These are phyloP conservation scores for Macaria notata DNA, from an alignment of 2,888 invertebrate genomes.

Conservation along the genomic window DNA sequence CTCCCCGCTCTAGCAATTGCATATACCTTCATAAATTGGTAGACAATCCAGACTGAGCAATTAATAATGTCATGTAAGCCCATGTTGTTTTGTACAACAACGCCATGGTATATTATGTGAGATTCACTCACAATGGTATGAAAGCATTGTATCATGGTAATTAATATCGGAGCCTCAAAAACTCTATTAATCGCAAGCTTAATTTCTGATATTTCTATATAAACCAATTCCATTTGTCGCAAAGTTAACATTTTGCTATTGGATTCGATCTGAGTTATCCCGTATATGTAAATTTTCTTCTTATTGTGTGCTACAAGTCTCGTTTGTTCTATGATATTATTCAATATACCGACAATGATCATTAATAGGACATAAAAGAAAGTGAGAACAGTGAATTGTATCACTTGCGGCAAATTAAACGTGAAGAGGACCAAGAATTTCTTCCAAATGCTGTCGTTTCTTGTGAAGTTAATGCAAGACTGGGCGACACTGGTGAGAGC, in stretches of 20 bases:
- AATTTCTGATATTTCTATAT: slow-evolving; percentile 49
- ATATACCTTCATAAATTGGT: slow-evolving; percentile 63
- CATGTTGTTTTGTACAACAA: slow-evolving; percentile 42
- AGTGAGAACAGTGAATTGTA: slow-evolving; percentile 54
- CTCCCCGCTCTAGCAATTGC: slow-evolving; percentile 54
- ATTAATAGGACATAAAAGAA: slow-evolving; percentile 56
- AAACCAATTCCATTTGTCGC: slow-evolving; percentile 53
- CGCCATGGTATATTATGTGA: slow-evolving; percentile 63
- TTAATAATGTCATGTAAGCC: slow-evolving; percentile 54
- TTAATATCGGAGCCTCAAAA: slow-evolving; percentile 59
- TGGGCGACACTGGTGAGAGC: slow-evolving; percentile 42
- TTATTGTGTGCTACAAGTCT: slow-evolving; percentile 18
- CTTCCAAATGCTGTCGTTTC: slow-evolving; percentile 56
- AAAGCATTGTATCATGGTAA: slow-evolving; percentile 60
- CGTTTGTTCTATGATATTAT: slow-evolving; percentile 47
- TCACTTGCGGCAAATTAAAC: slow-evolving; percentile 57
- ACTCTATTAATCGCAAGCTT: slow-evolving; percentile 53
- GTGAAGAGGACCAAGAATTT: slow-evolving; percentile 52
- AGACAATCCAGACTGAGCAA: slow-evolving; percentile 61
- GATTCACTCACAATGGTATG: slow-evolving; percentile 64
- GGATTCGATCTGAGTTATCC: slow-evolving; percentile 38
- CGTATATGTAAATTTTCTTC: slow-evolving; percentile 31
- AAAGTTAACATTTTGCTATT: slow-evolving; percentile 41
- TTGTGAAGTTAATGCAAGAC: slow-evolving; percentile 50
- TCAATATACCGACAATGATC: slow-evolving; percentile 49